Evolutionary conservation across 1,140 invertebrate species (phyloP).

Genomic region (Tribolium castaneum): DNA sequence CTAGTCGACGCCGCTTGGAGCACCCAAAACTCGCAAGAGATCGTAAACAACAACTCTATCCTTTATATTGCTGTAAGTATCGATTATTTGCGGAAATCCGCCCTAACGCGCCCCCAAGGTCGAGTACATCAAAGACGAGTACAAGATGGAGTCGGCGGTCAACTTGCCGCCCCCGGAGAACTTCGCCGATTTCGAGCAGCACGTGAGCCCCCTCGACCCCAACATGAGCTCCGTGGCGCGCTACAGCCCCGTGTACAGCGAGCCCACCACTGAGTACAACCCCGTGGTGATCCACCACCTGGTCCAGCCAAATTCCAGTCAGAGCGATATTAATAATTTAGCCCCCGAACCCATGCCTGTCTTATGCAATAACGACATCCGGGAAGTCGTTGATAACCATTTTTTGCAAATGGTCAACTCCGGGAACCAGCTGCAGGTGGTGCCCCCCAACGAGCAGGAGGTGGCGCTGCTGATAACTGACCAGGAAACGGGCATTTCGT

Average conservation of each 20-base stretch:
- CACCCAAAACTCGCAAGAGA: conserved; percentile 29
- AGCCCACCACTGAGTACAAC: conserved; percentile 66
- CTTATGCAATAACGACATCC: conserved; percentile 58
- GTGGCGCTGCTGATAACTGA: conserved; percentile 63
- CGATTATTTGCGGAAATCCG: background rate
- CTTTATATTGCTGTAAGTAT: conserved; percentile 60
- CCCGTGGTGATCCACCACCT: conserved; percentile 67
- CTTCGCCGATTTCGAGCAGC: conserved; percentile 68
- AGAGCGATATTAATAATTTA: conserved; percentile 43
- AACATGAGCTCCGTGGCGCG: conserved; percentile 71
- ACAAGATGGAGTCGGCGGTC: conserved; percentile 60
- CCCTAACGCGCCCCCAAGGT: conserved; percentile 61
- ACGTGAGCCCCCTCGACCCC: conserved; percentile 70
- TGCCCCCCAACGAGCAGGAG: conserved; percentile 54
- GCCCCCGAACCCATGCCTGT: conserved; percentile 46
- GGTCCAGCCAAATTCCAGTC: conserved; percentile 44
- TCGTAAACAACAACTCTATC: conserved; percentile 53
- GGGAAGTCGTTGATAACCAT: conserved; percentile 60
- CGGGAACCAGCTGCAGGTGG: conserved; percentile 1
- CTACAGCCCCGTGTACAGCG: conserved; percentile 69
- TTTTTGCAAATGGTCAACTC: conserved; percentile 59
- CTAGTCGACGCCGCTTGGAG: conserved; percentile 37
- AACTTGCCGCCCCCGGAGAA: conserved; percentile 63
- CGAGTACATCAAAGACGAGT: conserved; percentile 68
- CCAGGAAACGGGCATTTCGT: conserved; percentile 61